A percentile compares a stretch with the other conserved stretches of the same genome.
These are phyloP conservation scores for Galbula dea DNA, from an alignment of 2,113 vertebrate species.

Conservation along the genomic window DNA sequence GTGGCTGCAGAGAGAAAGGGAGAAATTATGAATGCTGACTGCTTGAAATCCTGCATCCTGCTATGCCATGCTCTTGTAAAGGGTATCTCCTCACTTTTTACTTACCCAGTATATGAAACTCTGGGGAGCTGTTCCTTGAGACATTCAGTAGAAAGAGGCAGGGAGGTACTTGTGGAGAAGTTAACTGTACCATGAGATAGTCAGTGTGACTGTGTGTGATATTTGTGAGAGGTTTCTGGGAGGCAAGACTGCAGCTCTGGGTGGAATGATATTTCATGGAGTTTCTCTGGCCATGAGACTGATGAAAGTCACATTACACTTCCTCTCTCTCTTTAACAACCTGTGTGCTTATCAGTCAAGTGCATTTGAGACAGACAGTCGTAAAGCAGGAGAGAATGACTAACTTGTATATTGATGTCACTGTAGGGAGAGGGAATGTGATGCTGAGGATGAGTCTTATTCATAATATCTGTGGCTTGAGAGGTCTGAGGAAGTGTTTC, in stretches of 20 bases:
- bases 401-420: not conserved
- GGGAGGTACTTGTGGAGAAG: not conserved
- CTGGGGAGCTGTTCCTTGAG: not conserved
- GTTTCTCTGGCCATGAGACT: not conserved
- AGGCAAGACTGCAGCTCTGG: fast-evolving
- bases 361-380: not conserved
- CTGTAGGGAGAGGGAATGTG: fast-evolving
- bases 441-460: not conserved
- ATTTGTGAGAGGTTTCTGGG: not conserved
- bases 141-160: not conserved
- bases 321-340: not conserved
- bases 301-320: not conserved
- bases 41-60: not conserved
- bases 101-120: fast-evolving
- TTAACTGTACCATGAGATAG: not conserved
- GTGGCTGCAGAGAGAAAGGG: not conserved
- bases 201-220: not conserved
- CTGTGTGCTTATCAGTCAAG: not conserved
- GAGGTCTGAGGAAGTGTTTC: not conserved
- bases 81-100: not conserved
- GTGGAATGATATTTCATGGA: not conserved
- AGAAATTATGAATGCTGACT: not conserved
- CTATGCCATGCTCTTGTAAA: not conserved
- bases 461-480: not conserved
- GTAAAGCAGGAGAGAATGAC: not conserved